Base-by-base conservation (phyloP, 2,888 invertebrate genomes). In the Malacosoma neustria region DNA sequence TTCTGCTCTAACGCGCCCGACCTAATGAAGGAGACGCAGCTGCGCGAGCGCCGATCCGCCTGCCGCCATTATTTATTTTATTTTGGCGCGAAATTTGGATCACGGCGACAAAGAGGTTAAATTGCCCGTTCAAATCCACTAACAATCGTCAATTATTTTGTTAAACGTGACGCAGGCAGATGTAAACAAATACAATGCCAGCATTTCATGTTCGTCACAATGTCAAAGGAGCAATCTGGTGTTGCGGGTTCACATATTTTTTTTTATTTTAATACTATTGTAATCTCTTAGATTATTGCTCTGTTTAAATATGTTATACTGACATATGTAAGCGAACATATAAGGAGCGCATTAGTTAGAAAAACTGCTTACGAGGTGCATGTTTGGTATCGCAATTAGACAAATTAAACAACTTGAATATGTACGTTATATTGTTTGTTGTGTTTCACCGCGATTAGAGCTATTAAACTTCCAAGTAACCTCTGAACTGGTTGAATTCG, bases 81-180 rank as follows among this genome's bases (percentile, higher is more conserved):
- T 76, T 79, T 75, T 73, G 77, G 81, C 76, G 80, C 77, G 77
- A 81, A 79, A 74, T 68, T 80, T 81, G 80, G 79, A 81, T 81
- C 77, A 74, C 59, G 64, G 70, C 62, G 71, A 82, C 84, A 80
- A 80, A 76, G 77, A 79, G 66, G 77, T 80, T 77, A 77, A 85
- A 85, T 84, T 84, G 85, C 66, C 75, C 85, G 77, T 76, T 68
- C 73, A 79, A 84, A 84, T 81, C 82, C 81, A 70, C 64, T 75
- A 67, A 76, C 76, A 75, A 76, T 75, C 63, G 72, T 63, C 67
- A 69, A 68, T 72, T 69, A 65, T 60, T 54, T 59, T 55, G 61
- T 64, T 70, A 71, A 74, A 69, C 72, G 70, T 61, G 61, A 70
- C 71, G 65, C 56, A 54, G 76, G 75, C 82, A 81, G 82, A 81